Percentiles rank a stretch among this genome's conserved stretches.
Evolutionary conservation across 30 jellyfish, hydroid and myxozoan genomes (phyloP).

Genomic region (Hydractinia symbiolongicarpus): DNA sequence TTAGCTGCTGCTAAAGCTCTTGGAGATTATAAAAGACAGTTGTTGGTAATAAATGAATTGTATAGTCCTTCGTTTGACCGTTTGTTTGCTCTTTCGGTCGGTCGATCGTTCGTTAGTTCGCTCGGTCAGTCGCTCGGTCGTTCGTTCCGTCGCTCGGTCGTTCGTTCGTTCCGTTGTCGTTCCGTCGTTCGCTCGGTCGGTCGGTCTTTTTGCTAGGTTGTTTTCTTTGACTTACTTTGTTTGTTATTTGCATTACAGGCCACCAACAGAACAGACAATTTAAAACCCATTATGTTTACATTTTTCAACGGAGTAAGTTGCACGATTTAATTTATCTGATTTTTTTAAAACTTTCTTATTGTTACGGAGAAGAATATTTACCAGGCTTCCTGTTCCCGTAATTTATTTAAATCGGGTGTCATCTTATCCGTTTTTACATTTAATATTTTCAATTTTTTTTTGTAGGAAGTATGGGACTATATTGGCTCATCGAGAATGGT

Average conservation of each 20-base stretch:
- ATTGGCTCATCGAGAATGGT: constrained; percentile 97
- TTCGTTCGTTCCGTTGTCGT: no score
- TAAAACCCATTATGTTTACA: constrained; percentile 78
- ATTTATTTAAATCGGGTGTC: no score
- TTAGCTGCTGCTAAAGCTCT: constrained; percentile 92
- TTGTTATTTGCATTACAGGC: neutral
- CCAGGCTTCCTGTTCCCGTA: no score
- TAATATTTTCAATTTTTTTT: neutral
- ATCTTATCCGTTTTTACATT: no score
- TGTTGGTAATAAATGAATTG: constrained; percentile 25
- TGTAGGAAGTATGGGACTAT: constrained; percentile 95
- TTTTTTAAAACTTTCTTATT: no score
- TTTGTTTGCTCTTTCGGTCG: no score
- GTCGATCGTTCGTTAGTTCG: no score
- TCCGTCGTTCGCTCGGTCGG: neutral
- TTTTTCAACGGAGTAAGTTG: constrained; percentile 88
- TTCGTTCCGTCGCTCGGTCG: no score
- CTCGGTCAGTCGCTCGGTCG: no score
- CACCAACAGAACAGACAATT: constrained; percentile 14
- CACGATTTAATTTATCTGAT: no score
- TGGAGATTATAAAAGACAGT: constrained; percentile 77
- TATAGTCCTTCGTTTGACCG: no score
- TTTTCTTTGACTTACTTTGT: neutral
- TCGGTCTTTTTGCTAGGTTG: neutral
- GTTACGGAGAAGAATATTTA: no score